phyloP scores from a whole-genome alignment of 2,797 vertebrate species.

The Poeciliopsis paucimaculata region DNA sequence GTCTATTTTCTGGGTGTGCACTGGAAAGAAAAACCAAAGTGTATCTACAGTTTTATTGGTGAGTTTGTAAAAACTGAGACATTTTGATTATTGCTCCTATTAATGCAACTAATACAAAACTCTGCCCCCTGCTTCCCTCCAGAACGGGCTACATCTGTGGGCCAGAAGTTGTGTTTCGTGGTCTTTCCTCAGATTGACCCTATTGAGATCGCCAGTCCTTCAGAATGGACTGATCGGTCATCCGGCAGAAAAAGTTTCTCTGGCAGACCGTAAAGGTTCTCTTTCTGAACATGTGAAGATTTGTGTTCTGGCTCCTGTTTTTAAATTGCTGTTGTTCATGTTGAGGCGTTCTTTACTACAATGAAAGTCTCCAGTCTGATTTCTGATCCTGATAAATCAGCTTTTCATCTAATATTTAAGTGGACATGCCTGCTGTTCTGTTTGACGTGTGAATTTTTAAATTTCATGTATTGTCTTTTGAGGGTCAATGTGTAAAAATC shows the following conservation, averaged over 20 bases:
- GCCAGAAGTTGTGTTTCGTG: slow-evolving; percentile 95
- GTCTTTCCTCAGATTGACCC: slow-evolving; percentile 90
- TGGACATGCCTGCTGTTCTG: slow-evolving; percentile 30
- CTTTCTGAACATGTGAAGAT: slow-evolving; percentile 30
- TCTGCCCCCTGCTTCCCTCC: slow-evolving; percentile 37
- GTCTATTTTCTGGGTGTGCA: slow-evolving; percentile 94
- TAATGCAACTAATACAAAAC: not conserved
- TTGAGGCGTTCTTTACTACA: slow-evolving; percentile 39
- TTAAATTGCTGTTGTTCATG: slow-evolving; percentile 27
- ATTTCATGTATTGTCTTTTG: not conserved
- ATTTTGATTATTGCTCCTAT: not conserved
- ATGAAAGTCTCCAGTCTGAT: slow-evolving; percentile 44
- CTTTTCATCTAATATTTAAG: slow-evolving; percentile 30
- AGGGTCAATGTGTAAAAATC: not conserved
- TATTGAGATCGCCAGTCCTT: slow-evolving; percentile 65
- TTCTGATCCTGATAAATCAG: slow-evolving; percentile 50
- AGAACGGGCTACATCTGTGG: slow-evolving; percentile 89
- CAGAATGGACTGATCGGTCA: slow-evolving; percentile 72
- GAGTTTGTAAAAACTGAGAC: slow-evolving; percentile 39
- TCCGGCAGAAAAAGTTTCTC: slow-evolving; percentile 68
- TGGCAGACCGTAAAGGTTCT: slow-evolving; percentile 51
- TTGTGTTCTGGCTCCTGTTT: slow-evolving; percentile 34
- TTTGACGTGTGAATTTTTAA: not conserved
- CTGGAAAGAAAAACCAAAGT: slow-evolving; percentile 96
- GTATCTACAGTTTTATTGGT: slow-evolving; percentile 92